Conservation (phyloP, 2,797 vertebrate species). For the Falco rusticolus region DNA sequence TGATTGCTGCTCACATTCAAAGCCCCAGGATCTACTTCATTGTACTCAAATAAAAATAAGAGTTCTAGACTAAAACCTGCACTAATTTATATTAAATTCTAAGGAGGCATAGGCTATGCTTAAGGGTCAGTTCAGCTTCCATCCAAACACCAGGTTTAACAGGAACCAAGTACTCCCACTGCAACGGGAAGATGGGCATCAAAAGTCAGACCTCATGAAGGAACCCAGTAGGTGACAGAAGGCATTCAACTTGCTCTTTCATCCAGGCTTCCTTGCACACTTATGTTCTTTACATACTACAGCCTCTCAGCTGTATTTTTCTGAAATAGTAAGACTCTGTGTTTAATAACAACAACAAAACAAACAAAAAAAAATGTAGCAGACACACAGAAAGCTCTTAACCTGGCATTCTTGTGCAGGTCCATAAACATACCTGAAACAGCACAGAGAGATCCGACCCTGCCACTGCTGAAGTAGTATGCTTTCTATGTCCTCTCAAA, state of each 20-base stretch:
- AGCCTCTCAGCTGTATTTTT: background rate
- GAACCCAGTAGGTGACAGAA: accelerated
- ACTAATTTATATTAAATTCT: background rate
- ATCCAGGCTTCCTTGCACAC: background rate
- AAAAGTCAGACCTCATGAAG: background rate
- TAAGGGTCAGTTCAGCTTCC: background rate
- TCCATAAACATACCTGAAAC: background rate
- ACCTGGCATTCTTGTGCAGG: background rate
- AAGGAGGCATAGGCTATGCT: background rate
- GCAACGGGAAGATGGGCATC: background rate
- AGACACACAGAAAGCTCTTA: background rate
- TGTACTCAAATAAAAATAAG: background rate
- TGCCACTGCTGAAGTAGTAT: background rate
- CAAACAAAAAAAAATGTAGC: background rate
- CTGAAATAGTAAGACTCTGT: background rate
- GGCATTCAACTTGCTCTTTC: background rate
- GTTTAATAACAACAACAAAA: background rate
- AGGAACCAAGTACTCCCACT: background rate
- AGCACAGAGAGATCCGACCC: background rate
- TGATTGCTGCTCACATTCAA: background rate
- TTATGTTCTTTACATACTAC: accelerated
- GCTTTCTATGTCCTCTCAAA: background rate
- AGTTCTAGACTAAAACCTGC: background rate
- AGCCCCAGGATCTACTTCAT: background rate
- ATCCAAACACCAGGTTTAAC: background rate